Evolutionary conservation across 2,113 vertebrate genomes (phyloP).

Genomic region (Scopus umbretta): DNA sequence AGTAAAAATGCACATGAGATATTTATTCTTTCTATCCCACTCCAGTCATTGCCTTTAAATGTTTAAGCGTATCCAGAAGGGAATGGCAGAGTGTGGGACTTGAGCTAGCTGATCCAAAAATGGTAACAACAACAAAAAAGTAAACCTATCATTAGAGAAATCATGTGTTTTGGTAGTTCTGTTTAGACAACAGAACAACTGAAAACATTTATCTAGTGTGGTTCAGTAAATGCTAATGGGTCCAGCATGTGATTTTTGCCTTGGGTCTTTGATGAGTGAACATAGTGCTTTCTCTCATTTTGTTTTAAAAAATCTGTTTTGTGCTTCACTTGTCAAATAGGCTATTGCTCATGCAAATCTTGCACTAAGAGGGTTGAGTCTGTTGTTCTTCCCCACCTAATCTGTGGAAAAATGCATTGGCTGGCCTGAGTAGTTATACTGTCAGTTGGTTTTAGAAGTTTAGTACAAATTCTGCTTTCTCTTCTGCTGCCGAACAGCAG

Average conservation of each 20-base stretch:
- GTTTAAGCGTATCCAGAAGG: neutral
- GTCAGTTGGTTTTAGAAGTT: neutral
- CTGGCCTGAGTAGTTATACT: neutral
- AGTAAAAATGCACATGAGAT: neutral
- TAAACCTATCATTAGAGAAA: conserved; percentile 25
- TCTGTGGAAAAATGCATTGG: neutral
- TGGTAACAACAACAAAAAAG: neutral
- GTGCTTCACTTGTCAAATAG: neutral
- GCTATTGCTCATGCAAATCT: neutral
- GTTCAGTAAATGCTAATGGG: neutral
- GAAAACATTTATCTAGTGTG: neutral
- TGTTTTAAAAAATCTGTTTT: neutral
- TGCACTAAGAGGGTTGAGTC: neutral
- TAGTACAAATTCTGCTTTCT: neutral
- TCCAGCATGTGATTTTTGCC: conserved; percentile 18
- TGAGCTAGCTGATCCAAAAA: neutral
- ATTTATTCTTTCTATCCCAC: neutral
- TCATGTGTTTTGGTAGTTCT: conserved; percentile 16
- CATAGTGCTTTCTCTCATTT: neutral
- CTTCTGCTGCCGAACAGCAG: neutral
- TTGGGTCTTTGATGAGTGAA: neutral
- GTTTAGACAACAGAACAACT: conserved; percentile 29
- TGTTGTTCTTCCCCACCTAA: neutral
- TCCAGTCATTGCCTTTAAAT: neutral
- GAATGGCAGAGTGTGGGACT: neutral